Base-by-base conservation (phyloP, 92 coral and sea anemone species). In the Ricordea florida region DNA sequence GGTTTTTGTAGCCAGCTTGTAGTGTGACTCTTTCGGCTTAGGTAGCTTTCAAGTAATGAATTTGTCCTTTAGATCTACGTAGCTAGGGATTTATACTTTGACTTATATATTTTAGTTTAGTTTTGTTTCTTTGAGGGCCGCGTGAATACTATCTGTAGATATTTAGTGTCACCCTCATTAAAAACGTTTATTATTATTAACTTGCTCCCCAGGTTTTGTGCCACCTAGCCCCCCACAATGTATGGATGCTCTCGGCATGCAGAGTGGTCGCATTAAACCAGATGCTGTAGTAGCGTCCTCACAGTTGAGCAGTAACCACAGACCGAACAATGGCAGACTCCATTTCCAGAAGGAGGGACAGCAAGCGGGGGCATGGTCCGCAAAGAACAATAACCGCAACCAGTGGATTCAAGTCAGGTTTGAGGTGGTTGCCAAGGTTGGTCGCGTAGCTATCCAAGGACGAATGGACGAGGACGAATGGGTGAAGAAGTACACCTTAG, bases 361-460 rank as follows among this genome's bases (percentile, higher is more conserved):
- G 10, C 49, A 68, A 61, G 36, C 26, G 2, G 89, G 89, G 3
- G 84, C 84, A 5, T 83, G 89, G 89, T 66, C 73, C 7, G 77
- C 83, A 14, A 51, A 51, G 33, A 26, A 33, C 6, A 76, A 41
- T 27, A 37, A 76, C 32, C 28, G 13, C 7, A 38, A 83, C 8
- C 84, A 83, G 43, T 83, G 84, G 79, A 56, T 83, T 23, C 80
- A 69, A 41, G 81, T 72, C 7, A 61, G 62, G 63, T 78, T 85
- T 30, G 90, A 56, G 48, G 72, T 50, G 44, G 76, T 68, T 26
- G 77, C 83, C 42, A 85, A 78, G 50, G 53, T 85, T 3, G 67
- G 80, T 27, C 61, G 90, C 38, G 56, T 85, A 8, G 34, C 53
- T 2, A 69, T 57, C 29, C 75, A 85, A 31, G 90, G 90, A 18